These are phyloP conservation scores for Hypotaenidia okinawae DNA, from an alignment of 2,797 vertebrate genomes.

Conservation along the genomic window DNA sequence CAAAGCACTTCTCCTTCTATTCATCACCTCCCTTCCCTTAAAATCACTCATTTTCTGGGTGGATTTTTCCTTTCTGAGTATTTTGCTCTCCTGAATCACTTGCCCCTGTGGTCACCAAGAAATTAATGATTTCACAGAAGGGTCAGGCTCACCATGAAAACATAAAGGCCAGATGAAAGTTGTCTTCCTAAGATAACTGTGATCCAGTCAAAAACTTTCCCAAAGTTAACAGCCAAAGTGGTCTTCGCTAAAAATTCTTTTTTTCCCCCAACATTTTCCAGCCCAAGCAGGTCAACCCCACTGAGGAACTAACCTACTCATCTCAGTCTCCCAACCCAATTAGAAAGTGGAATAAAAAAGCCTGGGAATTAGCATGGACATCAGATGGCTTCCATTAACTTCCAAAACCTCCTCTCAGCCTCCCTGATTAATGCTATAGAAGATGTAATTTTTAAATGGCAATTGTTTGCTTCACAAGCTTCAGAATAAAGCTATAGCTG, in stretches of 20 bases:
- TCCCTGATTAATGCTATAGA: slow-evolving; percentile 1
- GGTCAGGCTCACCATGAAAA: neutral
- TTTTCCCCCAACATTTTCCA: neutral
- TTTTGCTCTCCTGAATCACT: neutral
- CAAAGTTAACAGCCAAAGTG: slow-evolving; percentile 19
- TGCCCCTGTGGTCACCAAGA: neutral
- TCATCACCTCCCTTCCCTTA: neutral
- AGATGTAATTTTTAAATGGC: neutral
- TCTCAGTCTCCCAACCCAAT: slow-evolving; percentile 33
- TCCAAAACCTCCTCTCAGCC: slow-evolving; percentile 1
- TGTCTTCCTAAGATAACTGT: neutral
- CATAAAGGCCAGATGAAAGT: neutral
- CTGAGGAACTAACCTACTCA: neutral
- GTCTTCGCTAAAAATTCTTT: neutral
- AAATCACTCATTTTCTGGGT: neutral
- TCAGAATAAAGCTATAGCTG: neutral
- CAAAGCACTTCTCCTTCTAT: neutral
- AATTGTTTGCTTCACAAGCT: slow-evolving; percentile 31
- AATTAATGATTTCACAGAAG: neutral
- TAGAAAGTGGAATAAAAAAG: slow-evolving; percentile 47
- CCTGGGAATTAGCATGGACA: slow-evolving; percentile 49
- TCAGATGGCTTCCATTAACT: slow-evolving; percentile 69
- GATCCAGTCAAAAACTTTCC: neutral
- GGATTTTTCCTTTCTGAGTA: neutral
- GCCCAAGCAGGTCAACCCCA: slow-evolving; percentile 30